phyloP scores from a whole-genome alignment of 37 sponge, comb jelly and placozoan genomes.

The Petrosia ficiformis region DNA sequence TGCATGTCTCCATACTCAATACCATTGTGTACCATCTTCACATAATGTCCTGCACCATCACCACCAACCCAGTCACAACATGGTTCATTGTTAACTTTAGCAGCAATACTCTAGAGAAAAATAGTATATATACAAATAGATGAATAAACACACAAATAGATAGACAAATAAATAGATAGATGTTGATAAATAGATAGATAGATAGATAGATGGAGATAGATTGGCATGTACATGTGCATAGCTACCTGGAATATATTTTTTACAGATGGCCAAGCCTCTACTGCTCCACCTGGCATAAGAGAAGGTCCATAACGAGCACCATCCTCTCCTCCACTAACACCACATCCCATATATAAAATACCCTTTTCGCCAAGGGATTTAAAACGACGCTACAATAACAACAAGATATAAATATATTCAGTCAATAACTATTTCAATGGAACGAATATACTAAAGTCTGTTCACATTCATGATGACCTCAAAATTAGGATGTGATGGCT shows the following conservation, averaged over 20 bases:
- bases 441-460: too few species aligned
- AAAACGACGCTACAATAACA: slow-evolving; percentile 56
- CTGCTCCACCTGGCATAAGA: slow-evolving; percentile 94
- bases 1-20: slow-evolving; percentile 99
- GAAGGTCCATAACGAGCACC: slow-evolving; percentile 98
- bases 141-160: too few species aligned
- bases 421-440: background rate
- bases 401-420: background rate
- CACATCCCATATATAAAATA: slow-evolving; percentile 81
- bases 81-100: slow-evolving; percentile 81
- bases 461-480: too few species aligned
- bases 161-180: too few species aligned
- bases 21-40: slow-evolving; percentile 99
- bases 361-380: slow-evolving; percentile 75
- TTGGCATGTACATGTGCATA: background rate
- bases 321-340: slow-evolving; percentile 97
- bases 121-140: slow-evolving; percentile 66
- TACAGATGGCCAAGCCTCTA: slow-evolving; percentile 73
- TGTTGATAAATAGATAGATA: too few species aligned
- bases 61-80: slow-evolving; percentile 97
- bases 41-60: slow-evolving; percentile 96
- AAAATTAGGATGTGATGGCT: too few species aligned
- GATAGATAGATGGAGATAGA: background rate
- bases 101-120: slow-evolving; percentile 64
- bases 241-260: slow-evolving; percentile 43